Percentiles rank a stretch among this genome's conserved stretches.
phyloP scores from a whole-genome alignment of 2,797 vertebrate species.

The Rhinogobio ventralis region DNA sequence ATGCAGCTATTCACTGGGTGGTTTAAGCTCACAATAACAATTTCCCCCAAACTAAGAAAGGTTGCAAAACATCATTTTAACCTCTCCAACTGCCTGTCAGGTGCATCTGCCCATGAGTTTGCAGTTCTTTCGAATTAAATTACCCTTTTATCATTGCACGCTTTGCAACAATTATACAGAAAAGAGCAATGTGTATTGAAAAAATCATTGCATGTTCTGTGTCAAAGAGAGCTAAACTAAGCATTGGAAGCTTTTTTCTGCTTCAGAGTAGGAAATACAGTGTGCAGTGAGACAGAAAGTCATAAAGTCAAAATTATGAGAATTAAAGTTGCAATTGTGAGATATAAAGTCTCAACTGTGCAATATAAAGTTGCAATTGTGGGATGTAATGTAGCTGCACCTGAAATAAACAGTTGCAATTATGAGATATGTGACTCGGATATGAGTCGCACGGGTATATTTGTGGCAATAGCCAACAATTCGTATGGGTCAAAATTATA shows the following conservation, averaged over 20 bases:
- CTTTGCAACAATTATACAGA: conserved; percentile 5
- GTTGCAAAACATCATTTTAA: conserved; percentile 50
- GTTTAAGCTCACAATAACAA: conserved; percentile 63
- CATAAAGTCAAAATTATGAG: background rate
- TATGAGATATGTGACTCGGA: background rate
- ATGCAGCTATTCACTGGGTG: conserved; percentile 59
- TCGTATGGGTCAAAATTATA: too few species aligned
- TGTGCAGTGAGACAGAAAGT: background rate
- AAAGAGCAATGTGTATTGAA: conserved; percentile 17
- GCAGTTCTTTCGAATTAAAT: conserved; percentile 1
- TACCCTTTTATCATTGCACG: background rate
- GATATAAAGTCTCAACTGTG: background rate
- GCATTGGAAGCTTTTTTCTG: background rate
- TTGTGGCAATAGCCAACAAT: too few species aligned
- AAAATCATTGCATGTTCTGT: conserved; percentile 7
- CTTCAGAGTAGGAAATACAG: background rate
- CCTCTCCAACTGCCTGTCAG: conserved; percentile 44
- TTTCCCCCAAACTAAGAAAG: conserved; percentile 50
- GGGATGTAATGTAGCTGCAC: background rate
- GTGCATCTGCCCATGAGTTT: conserved; percentile 37
- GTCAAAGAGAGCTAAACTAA: conserved; percentile 17
- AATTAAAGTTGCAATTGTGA: background rate
- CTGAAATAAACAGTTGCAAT: background rate
- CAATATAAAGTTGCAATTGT: background rate
- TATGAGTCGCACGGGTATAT: too few species aligned